Evolutionary conservation across 2,113 vertebrate species (phyloP).

Genomic region (Lampris incognitus): DNA sequence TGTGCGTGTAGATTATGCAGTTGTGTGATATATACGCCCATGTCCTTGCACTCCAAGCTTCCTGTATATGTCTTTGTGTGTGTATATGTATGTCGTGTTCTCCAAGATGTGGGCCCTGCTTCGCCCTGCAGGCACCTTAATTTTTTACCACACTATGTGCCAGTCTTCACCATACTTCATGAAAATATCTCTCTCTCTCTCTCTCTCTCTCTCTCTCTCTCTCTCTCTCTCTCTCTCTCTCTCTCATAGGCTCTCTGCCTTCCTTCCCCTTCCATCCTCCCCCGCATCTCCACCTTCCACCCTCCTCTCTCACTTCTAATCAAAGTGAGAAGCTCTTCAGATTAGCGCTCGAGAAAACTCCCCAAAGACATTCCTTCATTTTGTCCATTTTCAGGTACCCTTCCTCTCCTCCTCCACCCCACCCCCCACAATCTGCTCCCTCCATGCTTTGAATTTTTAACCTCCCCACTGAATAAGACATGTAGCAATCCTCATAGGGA

Average conservation of each 20-base stretch:
- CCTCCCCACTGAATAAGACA: constrained; percentile 81
- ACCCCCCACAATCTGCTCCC: constrained; percentile 32
- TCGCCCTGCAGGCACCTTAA: constrained; percentile 75
- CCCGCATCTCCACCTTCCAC: constrained; percentile 39
- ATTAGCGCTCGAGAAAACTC: constrained; percentile 81
- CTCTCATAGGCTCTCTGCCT: constrained; percentile 42
- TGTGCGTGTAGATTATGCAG: neutral
- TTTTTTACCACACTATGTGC: constrained; percentile 75
- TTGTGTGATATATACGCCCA: constrained; percentile 6
- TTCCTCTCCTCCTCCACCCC: constrained; percentile 29
- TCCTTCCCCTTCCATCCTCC: constrained; percentile 32
- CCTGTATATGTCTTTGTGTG: constrained; percentile 23
- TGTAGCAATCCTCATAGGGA: constrained; percentile 67
- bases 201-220: constrained; percentile 3
- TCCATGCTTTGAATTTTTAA: constrained; percentile 81
- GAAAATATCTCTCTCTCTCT: constrained; percentile 59
- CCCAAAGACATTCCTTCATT: constrained; percentile 77
- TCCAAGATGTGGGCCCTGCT: constrained; percentile 63
- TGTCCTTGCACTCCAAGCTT: constrained; percentile 17
- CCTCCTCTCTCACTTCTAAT: constrained; percentile 62
- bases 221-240: constrained; percentile 47
- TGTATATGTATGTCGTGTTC: constrained; percentile 58
- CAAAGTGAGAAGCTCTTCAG: constrained; percentile 72
- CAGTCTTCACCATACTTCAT: constrained; percentile 56
- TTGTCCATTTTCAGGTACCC: constrained; percentile 79